Base-by-base conservation (phyloP, 2,888 invertebrate genomes). In the Drosophila demipolita region DNA sequence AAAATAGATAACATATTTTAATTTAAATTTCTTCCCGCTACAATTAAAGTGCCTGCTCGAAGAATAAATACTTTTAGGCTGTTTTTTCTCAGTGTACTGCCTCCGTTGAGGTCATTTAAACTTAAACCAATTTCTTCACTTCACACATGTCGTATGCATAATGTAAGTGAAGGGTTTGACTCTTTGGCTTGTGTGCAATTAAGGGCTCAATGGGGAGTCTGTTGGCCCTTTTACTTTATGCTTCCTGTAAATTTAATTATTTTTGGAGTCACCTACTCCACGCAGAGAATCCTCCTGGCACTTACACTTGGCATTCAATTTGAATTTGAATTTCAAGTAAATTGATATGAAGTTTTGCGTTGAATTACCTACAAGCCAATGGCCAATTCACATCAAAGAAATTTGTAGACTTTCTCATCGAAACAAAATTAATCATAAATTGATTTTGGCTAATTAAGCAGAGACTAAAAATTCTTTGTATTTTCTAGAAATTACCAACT, bases 171-270 rank as follows among this genome's bases (percentile, higher is more conserved):
- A 20, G 7, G 17, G 32, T 17, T 26, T 49, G 15, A 45, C 20
- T 17, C 17, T 17, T 11, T 72, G 76, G 61, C 78, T 76, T 80
- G 59, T 57, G 67, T 38, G 59, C 76, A 80, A 80, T 80, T 76
- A 72, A 72, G 42, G 40, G 36, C 63, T 40, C 57, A 63, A 58
- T 40, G 64, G 58, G 76, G 20, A 2, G 57, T 55, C 36, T 17
- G 23, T 6, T n/a, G n/a, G 32, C 11, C 58, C 58, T 49, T 42
- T 42, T 49, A 60, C 49, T 62, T 64, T 50, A 40, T 35, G 53
- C 42, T 50, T 61, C 57, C 49, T 26, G 33, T 36, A 62, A 80
- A 67, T 60, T 72, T 50, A 67, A 78, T 76, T 72, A 65, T 72
- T 59, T 62, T 55, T 29, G 29, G 38, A n/a, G 15, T 5, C 33